Evolutionary conservation across 2,797 vertebrate genomes (phyloP).

Genomic region (Dendrocincla fuliginosa): DNA sequence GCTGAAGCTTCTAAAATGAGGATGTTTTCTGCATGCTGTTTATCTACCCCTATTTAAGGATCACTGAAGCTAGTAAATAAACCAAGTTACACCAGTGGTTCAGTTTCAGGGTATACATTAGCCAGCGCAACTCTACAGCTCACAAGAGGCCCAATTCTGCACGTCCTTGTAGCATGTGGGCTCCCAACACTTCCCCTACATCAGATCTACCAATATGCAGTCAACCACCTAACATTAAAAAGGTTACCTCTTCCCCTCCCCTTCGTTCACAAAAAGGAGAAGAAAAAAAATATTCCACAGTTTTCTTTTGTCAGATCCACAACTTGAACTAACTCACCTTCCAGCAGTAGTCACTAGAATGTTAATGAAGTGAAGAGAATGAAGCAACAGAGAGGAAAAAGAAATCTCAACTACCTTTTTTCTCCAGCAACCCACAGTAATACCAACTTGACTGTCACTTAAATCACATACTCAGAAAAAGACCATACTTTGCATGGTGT

Average conservation of each 20-base stretch:
- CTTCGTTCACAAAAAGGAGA: background rate
- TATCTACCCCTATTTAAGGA: background rate
- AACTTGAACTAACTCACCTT: background rate
- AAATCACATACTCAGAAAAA: background rate
- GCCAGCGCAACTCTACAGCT: background rate
- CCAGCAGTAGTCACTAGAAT: background rate
- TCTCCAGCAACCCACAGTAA: background rate
- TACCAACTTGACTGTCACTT: background rate
- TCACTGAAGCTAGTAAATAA: background rate
- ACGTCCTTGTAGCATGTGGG: fast-evolving
- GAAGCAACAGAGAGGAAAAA: background rate
- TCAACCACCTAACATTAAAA: background rate
- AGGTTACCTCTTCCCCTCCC: background rate
- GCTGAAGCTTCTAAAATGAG: background rate
- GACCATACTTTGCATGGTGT: background rate
- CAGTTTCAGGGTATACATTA: background rate
- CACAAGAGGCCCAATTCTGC: background rate
- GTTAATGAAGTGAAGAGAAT: background rate
- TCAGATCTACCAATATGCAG: fast-evolving
- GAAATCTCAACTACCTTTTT: background rate
- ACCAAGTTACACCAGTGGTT: background rate
- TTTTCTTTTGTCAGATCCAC: background rate
- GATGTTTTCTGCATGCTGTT: background rate
- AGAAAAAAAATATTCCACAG: background rate
- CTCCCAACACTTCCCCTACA: background rate